phyloP scores from a whole-genome alignment of 2,113 vertebrate species.

The Ardeotis arabs region DNA sequence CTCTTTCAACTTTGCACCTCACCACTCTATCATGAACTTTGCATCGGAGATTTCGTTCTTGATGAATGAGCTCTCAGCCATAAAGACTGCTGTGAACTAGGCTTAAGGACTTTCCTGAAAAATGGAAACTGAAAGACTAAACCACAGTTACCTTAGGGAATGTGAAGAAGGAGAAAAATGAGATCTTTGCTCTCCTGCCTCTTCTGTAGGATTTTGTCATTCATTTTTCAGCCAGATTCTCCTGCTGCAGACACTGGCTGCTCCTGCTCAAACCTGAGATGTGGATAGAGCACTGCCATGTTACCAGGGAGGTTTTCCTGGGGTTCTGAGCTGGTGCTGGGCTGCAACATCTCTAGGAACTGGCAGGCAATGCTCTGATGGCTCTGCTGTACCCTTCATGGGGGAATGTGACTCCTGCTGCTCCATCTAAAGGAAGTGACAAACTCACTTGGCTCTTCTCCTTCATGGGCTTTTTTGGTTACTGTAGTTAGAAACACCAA shows the following conservation, averaged over 20 bases:
- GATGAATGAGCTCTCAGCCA: conserved; percentile 48
- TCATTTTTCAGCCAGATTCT: not conserved
- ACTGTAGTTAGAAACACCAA: not conserved
- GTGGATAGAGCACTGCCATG: not conserved
- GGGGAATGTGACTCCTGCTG: fast-evolving
- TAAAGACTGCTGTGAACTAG: not conserved
- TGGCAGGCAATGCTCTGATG: not conserved
- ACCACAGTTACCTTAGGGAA: conserved; percentile 19
- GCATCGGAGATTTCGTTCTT: conserved; percentile 32
- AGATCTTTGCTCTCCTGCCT: not conserved
- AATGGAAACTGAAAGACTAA: conserved; percentile 36
- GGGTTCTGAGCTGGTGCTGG: not conserved
- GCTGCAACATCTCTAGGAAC: not conserved
- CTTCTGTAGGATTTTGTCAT: not conserved
- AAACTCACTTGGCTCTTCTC: not conserved
- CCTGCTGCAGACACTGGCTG: not conserved
- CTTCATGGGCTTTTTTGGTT: not conserved
- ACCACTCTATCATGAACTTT: conserved; percentile 15
- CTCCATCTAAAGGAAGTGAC: not conserved
- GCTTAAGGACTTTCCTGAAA: conserved; percentile 48
- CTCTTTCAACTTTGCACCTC: conserved; percentile 37
- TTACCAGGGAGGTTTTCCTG: not conserved
- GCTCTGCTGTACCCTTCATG: not conserved
- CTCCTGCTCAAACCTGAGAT: not conserved
- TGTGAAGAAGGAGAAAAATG: not conserved